Percentiles rank a stretch among this genome's conserved stretches.
phyloP scores from a whole-genome alignment of 2,113 vertebrate species.

The Rhinolophus ferrumequinum region DNA sequence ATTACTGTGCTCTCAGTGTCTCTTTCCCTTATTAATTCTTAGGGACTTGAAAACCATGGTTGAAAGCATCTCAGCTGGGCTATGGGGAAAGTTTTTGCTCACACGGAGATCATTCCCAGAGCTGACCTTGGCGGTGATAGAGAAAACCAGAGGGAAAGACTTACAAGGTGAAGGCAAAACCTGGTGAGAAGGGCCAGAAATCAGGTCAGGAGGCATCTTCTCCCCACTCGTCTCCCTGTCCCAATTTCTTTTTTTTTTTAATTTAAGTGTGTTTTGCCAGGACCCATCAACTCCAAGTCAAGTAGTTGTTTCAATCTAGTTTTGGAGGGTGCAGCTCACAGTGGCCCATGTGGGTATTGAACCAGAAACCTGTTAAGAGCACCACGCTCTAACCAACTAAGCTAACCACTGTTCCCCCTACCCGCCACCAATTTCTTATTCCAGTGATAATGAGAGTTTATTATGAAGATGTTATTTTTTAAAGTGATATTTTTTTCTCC shows the following conservation, averaged over 20 bases:
- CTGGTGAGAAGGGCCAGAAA: not conserved
- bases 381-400: no score
- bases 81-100: not conserved
- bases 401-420: no score
- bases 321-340: no score
- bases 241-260: no score
- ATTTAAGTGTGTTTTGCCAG: no score
- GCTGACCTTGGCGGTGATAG: not conserved
- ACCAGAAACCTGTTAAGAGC: no score
- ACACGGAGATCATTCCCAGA: not conserved
- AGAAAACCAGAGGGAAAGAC: not conserved
- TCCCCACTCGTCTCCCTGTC: not conserved
- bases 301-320: no score
- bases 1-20: not conserved
- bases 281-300: no score
- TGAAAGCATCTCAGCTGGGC: not conserved
- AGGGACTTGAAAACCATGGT: conserved; percentile 7
- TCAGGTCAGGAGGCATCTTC: not conserved
- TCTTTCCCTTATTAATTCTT: conserved; percentile 40
- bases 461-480: not conserved
- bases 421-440: not conserved
- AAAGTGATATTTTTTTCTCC: not conserved
- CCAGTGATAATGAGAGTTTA: not conserved
- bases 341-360: no score
- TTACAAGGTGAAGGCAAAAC: not conserved